Evolutionary conservation across 2,113 vertebrate genomes (phyloP), one percentile per base, ranked within the genome.

Genomic region (Lamprotornis superbus): DNA sequence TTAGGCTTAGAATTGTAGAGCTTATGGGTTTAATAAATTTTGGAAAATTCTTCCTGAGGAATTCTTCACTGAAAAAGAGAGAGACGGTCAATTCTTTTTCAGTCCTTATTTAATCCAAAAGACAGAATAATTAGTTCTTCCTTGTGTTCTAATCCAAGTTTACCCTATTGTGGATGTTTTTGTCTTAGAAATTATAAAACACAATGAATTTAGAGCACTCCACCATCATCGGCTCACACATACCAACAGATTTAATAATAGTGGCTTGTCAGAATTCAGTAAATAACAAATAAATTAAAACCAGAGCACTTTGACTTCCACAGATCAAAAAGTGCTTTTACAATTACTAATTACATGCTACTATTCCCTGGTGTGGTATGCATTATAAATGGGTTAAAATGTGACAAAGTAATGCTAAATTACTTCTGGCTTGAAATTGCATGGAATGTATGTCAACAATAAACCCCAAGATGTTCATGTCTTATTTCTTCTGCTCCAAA

Each of bases 381-480:
- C 73, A 75, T 91, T 89, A 93, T 44, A 93, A 92, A 95, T 59
- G 56, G 60, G 74, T 78, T 95, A 89, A 96, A 96, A 94, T 47
- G n/a, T 71, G 65, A 75, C 52, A 71, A 91, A 94, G 78, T 87
- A 69, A 91, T 20, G 35, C n/a, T 94, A 93, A 93, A 93, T 64
- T 40, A 71, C 56, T 82, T 67, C 81, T 71, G 60, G 25, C 56
- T 91, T 86, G 76, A 60, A 84, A 78, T 16, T 64, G 44, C 6
- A 3, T 3, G 5, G 55, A 69, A 16, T 52, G 5, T 39, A 44
- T 40, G 27, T 49, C 67, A 87, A 31, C 88, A 87, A 55, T 63
- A 71, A 87, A 63, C 5, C 10, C 24, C 61, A 82, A 46, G 31
- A 70, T 50, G 30, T 56, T 69, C 31, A 68, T 40, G 67, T 8